phyloP scores from a whole-genome alignment of 2,797 vertebrate species.

The Hafferia zeledoni region DNA sequence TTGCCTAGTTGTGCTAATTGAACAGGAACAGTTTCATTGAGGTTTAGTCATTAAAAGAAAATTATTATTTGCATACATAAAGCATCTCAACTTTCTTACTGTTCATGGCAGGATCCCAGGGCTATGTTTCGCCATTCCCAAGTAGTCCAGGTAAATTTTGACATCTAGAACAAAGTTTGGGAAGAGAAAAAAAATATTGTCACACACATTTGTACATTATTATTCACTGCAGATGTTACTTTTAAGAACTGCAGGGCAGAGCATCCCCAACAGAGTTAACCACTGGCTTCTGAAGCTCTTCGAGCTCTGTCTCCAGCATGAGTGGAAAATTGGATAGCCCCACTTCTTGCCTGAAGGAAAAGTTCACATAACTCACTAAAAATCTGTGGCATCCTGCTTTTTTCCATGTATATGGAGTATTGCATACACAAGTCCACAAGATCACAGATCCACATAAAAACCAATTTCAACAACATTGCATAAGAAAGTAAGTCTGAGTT shows the following conservation, averaged over 20 bases:
- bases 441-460: background rate
- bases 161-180: conserved; percentile 57
- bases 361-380: background rate
- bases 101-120: conserved; percentile 51
- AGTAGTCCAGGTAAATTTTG: conserved; percentile 60
- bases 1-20: background rate
- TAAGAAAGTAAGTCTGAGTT: background rate
- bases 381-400: background rate
- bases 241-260: conserved; percentile 3
- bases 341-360: background rate
- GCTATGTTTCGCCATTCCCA: conserved; percentile 62
- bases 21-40: background rate
- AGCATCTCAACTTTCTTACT: conserved; percentile 50
- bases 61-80: background rate
- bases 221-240: background rate
- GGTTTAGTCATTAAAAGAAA: background rate
- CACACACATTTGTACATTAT: background rate
- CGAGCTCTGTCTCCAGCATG: background rate
- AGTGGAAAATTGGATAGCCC: conserved; percentile 14
- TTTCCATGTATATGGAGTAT: background rate
- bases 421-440: background rate
- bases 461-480: accelerated
- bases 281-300: background rate
- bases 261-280: background rate
- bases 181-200: conserved; percentile 27